Conservation (phyloP, 1,140 invertebrate species). For the Danaus plexippus region DNA sequence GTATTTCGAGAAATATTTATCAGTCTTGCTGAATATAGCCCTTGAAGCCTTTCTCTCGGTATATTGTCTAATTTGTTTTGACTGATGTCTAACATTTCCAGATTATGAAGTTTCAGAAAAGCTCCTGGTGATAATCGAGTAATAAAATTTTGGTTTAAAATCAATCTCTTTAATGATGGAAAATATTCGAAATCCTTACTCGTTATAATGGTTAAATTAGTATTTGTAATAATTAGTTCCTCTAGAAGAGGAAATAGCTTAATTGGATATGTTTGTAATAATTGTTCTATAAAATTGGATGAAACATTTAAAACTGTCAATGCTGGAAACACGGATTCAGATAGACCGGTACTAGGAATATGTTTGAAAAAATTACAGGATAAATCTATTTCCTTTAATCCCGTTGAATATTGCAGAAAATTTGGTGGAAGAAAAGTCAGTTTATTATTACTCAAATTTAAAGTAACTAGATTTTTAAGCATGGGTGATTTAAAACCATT, state of each 20-base stretch:
- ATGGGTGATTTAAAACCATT: constrained; percentile 84
- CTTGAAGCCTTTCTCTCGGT: constrained; percentile 87
- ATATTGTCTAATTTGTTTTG: constrained; percentile 87
- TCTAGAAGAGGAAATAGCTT: constrained; percentile 80
- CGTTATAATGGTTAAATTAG: constrained; percentile 88
- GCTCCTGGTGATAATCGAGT: constrained; percentile 87
- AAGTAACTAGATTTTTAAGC: constrained; percentile 78
- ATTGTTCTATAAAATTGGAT: constrained; percentile 79
- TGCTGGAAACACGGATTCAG: constrained; percentile 80
- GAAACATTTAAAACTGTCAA: constrained; percentile 85
- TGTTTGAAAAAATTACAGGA: constrained; percentile 86
- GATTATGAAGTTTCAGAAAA: constrained; percentile 81
- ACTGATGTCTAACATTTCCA: constrained; percentile 87
- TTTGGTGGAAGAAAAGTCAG: constrained; percentile 85
- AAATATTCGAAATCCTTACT: constrained; percentile 92
- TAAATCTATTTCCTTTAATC: constrained; percentile 82
- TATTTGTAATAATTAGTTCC: constrained; percentile 85
- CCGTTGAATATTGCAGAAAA: constrained; percentile 81
- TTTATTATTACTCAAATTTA: constrained; percentile 83
- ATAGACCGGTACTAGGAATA: constrained; percentile 84
- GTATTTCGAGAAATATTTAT: constrained; percentile 89
- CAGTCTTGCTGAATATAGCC: constrained; percentile 78
- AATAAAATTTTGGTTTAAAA: constrained; percentile 83
- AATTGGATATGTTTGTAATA: constrained; percentile 76
- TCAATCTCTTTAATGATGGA: constrained; percentile 82